Percentiles rank a stretch among this genome's conserved stretches.
Conservation (phyloP, 64 coral and sea anemone genomes). For the Montipora cactus region DNA sequence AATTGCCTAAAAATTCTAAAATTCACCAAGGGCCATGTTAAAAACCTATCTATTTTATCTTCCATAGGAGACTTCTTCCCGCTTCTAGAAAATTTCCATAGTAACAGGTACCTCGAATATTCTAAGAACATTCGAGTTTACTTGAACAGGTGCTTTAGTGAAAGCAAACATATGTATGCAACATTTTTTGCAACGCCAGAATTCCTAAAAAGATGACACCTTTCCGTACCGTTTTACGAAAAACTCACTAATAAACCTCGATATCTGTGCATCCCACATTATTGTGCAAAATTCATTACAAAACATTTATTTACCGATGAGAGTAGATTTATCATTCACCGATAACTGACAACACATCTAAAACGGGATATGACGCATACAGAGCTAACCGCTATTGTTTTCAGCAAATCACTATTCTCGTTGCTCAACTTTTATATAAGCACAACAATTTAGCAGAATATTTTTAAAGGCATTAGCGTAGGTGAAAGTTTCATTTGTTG, state of each 20-base stretch:
- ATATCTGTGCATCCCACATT: too few species aligned
- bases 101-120: background rate
- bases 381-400: conserved; percentile 3
- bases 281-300: too few species aligned
- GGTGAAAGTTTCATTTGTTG: background rate
- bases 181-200: too few species aligned
- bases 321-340: too few species aligned
- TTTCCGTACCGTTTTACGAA: too few species aligned
- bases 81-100: background rate
- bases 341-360: background rate
- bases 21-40: too few species aligned
- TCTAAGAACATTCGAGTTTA: conserved; percentile 24
- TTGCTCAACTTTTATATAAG: background rate
- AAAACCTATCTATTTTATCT: too few species aligned
- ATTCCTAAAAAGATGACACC: too few species aligned
- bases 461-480: background rate
- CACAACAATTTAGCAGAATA: background rate
- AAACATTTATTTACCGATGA: too few species aligned
- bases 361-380: conserved; percentile 4
- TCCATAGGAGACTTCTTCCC: background rate
- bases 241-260: too few species aligned
- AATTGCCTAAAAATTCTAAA: too few species aligned
- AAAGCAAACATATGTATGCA: background rate
- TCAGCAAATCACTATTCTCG: background rate
- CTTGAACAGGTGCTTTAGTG: conserved; percentile 32